Percentiles rank a stretch among this genome's conserved stretches.
phyloP scores from a whole-genome alignment of 2,888 invertebrate genomes.

The Leptura quadrifasciata region DNA sequence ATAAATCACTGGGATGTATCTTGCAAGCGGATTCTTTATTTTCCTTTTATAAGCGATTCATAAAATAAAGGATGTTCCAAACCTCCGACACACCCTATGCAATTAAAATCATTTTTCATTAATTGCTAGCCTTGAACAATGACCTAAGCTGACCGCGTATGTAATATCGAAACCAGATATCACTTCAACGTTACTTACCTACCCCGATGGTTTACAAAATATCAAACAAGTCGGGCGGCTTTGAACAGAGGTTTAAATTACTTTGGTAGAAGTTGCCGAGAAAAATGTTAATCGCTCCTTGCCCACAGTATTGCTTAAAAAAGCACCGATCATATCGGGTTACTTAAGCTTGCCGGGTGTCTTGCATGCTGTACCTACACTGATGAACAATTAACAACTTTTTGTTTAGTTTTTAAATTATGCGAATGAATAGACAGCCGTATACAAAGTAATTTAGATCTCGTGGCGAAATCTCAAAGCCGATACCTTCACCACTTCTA shows the following conservation, averaged over 20 bases:
- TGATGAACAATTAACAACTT: slow-evolving; percentile 33
- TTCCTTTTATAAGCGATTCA: background rate
- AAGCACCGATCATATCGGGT: slow-evolving; percentile 38
- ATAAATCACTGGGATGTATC: background rate
- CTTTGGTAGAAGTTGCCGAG: slow-evolving; percentile 33
- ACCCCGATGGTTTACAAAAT: slow-evolving; percentile 40
- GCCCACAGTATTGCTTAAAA: slow-evolving; percentile 38
- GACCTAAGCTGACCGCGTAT: slow-evolving; percentile 25
- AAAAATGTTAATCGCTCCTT: slow-evolving; percentile 41
- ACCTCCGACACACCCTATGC: background rate
- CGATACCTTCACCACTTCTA: slow-evolving; percentile 4
- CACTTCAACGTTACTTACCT: slow-evolving; percentile 32
- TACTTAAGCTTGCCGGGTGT: slow-evolving; percentile 42
- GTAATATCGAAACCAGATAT: slow-evolving; percentile 43
- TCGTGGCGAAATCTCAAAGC: background rate
- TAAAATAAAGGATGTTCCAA: slow-evolving; percentile 7
- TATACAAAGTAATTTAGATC: background rate
- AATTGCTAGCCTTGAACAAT: slow-evolving; percentile 31
- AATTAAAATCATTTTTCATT: slow-evolving; percentile 6
- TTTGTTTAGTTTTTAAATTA: background rate
- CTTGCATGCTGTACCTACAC: slow-evolving; percentile 38
- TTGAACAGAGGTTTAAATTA: slow-evolving; percentile 39
- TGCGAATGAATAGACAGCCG: background rate
- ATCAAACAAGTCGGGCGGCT: slow-evolving; percentile 35
- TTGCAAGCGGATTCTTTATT: background rate